Conservation (phyloP, 2,113 vertebrate genomes). For the Vulpes vulpes region DNA sequence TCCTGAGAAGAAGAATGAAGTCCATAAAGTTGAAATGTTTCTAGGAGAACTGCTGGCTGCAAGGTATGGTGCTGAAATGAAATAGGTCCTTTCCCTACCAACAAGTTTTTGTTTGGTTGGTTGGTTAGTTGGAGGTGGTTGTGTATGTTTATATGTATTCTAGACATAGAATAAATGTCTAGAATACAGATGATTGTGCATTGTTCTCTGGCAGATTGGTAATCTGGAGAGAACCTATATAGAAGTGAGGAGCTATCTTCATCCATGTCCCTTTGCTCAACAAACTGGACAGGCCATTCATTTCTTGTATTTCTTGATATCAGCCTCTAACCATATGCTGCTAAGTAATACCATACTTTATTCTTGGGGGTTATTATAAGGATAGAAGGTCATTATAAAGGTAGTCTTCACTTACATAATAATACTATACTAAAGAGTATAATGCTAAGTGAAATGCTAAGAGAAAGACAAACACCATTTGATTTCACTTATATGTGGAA, state of each 20-base stretch:
- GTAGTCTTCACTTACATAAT: neutral
- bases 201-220: neutral
- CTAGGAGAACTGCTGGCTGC: conserved; percentile 92
- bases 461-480: too few relatives aligned
- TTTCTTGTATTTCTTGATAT: neutral
- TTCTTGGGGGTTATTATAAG: neutral
- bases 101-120: neutral
- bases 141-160: neutral
- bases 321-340: neutral
- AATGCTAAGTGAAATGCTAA: too few relatives aligned
- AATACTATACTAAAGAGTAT: too few relatives aligned
- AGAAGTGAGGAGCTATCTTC: neutral
- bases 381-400: neutral
- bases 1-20: conserved; percentile 92
- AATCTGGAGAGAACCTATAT: neutral
- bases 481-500: too few relatives aligned
- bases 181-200: neutral
- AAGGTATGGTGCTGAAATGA: conserved; percentile 88
- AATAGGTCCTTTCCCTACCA: neutral
- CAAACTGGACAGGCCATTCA: neutral
- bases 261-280: neutral
- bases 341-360: neutral
- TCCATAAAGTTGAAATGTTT: conserved; percentile 94
- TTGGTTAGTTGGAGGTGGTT: neutral
- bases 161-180: neutral